These are phyloP conservation scores for Poeciliopsis retropinna DNA, from an alignment of 2,113 vertebrate species.

Conservation along the genomic window DNA sequence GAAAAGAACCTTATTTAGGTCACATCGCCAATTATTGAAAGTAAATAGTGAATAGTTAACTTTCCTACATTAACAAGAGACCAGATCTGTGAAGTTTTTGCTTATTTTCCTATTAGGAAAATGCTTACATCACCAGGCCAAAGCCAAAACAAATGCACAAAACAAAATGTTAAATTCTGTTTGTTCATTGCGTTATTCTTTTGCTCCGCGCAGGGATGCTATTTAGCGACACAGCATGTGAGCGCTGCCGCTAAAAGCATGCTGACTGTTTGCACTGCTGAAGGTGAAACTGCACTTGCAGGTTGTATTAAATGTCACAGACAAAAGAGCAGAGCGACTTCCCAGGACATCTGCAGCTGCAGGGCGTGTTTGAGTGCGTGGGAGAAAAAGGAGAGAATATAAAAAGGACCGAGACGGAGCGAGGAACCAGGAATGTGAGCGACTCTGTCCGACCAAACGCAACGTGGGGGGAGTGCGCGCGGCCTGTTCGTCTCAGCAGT, in stretches of 20 bases:
- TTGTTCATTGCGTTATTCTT: background rate
- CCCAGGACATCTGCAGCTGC: conserved; percentile 39
- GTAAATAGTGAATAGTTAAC: no score
- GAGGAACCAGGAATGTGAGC: conserved; percentile 18
- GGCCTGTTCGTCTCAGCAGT: conserved; percentile 33
- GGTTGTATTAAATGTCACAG: conserved; percentile 48
- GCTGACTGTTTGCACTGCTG: background rate
- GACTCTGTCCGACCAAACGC: background rate
- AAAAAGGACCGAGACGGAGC: conserved; percentile 44
- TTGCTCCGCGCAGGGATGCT: background rate
- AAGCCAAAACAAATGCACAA: no score
- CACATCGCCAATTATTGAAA: no score
- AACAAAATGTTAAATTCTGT: background rate
- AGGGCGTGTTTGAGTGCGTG: conserved; percentile 23
- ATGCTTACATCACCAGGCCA: no score
- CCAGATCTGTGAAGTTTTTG: no score
- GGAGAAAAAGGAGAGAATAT: conserved; percentile 24
- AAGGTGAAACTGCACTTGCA: conserved; percentile 21
- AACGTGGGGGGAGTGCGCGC: conserved; percentile 31
- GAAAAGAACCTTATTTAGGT: no score
- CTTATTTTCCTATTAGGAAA: no score
- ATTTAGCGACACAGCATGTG: background rate
- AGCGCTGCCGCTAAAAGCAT: conserved; percentile 10
- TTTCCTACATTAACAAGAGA: no score
- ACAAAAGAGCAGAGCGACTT: conserved; percentile 39